Evolutionary conservation across 2,113 vertebrate genomes (phyloP), one percentile per base, ranked within the genome.

Genomic region (Sarotherodon lohbergeri): DNA sequence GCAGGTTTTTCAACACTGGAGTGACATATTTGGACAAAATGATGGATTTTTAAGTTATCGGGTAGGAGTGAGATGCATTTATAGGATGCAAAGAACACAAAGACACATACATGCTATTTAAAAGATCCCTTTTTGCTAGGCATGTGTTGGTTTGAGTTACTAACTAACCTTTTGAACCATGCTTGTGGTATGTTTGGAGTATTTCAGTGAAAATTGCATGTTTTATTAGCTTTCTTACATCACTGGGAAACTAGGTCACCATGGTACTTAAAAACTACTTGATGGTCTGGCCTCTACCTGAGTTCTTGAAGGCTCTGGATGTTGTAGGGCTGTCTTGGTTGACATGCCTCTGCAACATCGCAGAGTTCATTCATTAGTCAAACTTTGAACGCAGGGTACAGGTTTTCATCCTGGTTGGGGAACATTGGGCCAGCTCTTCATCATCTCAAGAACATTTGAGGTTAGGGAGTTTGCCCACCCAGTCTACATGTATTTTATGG

Each of bases 191-290:
- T 41, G 34, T 41, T 68, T 68, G 34, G 34, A 68, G 19, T 1
- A n/a, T 41, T 41, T 68, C 19, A 41, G 0, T 41, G 11, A 0
- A 4, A 68, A 24, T 3, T 22, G 1, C 11, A 12, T 0, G 0
- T 41, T 41, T 68, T 41, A 68, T 68, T 68, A 41, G 19, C 32
- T 12, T 66, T 66, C 32, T 66, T 66, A n/a, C 61, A 36, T 2
- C 61, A 66, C 17, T 12, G 4, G 61, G 17, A 66, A 36, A 36
- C 32, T 66, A 63, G 59, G 59, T n/a, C 32, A 36, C 17, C 36
- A n/a, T n/a, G 17, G 0, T 0, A n/a, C 32, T 63, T 36, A 7
- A 63, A 63, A 63, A 2, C 59, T 12, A 63, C 2, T 66, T n/a
- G 61, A 7, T 66, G 32, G 17, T 36, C 32, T 36, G 17, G 2